These are phyloP conservation scores for Chalcis sispes DNA, from an alignment of 2,888 invertebrate genomes.

Conservation along the genomic window DNA sequence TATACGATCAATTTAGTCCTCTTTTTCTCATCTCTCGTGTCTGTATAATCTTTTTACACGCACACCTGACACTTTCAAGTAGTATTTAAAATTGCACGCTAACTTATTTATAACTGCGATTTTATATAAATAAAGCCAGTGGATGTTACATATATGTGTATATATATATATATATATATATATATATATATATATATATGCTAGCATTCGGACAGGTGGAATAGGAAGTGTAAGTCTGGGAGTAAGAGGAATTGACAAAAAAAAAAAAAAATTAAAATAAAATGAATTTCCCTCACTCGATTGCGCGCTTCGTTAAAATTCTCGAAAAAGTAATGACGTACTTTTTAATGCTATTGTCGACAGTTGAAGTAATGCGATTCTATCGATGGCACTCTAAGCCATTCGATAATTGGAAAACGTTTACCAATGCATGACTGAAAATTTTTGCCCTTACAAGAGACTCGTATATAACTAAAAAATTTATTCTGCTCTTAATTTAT, in stretches of 20 bases:
- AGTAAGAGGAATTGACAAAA: background rate
- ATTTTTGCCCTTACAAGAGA: too few species aligned
- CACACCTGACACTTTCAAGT: conserved; percentile 9
- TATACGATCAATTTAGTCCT: too few species aligned
- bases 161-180: background rate
- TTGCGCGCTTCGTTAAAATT: conserved; percentile 45
- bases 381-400: conserved; percentile 22
- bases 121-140: conserved; percentile 22
- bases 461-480: too few species aligned
- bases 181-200: too few species aligned
- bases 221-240: background rate
- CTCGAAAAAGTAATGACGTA: conserved; percentile 39
- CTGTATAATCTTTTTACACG: conserved; percentile 27
- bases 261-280: conserved; percentile 14
- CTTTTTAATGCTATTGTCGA: conserved; percentile 33
- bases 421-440: too few species aligned
- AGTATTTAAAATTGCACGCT: conserved; percentile 4
- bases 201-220: background rate
- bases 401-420: conserved; percentile 36
- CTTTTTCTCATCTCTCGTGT: conserved; percentile 2
- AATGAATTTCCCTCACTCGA: conserved; percentile 15
- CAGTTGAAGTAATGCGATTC: conserved; percentile 15
- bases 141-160: background rate
- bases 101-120: conserved; percentile 33
- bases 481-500: too few species aligned